Evolutionary conservation across 2,113 vertebrate genomes (phyloP).

Genomic region (Brevimyrus niger): DNA sequence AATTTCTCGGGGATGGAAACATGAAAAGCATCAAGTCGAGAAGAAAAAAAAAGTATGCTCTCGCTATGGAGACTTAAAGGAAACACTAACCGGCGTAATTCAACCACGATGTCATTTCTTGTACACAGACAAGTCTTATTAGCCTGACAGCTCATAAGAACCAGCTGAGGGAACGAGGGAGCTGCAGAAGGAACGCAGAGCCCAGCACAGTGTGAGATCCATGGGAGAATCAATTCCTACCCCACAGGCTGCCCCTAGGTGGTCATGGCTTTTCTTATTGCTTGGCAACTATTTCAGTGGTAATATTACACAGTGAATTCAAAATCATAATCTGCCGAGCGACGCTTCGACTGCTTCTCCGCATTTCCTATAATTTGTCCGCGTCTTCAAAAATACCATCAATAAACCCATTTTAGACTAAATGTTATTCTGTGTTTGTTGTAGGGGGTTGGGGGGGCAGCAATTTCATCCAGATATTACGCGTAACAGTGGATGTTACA

Average conservation of each 20-base stretch:
- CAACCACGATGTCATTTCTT: constrained; percentile 1
- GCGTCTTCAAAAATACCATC: background rate
- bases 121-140: background rate
- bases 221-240: background rate
- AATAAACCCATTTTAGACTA: background rate
- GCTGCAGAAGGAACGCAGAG: background rate
- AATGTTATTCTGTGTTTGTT: background rate
- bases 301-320: background rate
- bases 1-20: background rate
- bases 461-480: background rate
- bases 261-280: constrained; percentile 14
- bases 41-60: background rate
- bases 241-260: background rate
- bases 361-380: background rate
- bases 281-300: background rate
- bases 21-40: background rate
- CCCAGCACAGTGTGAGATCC: background rate
- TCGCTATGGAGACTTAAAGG: background rate
- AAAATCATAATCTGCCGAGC: background rate
- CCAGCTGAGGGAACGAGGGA: background rate
- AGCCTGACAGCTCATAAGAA: background rate
- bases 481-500: background rate
- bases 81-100: background rate
- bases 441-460: background rate
- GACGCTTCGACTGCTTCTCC: background rate